A percentile compares a stretch with the other conserved stretches of the same genome.
Conservation (phyloP, 2,797 vertebrate genomes). For the Melopsittacus undulatus region DNA sequence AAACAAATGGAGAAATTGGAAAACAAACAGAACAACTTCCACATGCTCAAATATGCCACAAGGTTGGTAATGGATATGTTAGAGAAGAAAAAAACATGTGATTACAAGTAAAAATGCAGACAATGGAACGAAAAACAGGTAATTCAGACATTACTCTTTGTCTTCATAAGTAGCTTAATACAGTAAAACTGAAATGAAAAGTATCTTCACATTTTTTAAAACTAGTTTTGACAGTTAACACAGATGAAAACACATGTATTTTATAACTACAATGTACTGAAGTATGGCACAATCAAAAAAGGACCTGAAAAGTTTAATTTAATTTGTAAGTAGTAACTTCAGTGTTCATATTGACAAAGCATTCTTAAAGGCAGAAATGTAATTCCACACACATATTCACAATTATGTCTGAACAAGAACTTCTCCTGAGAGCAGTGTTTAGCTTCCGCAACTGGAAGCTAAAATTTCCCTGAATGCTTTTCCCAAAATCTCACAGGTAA, state of each 20-base stretch:
- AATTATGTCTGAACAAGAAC: neutral
- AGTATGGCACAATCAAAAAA: neutral
- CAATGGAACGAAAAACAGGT: neutral
- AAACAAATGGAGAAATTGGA: neutral
- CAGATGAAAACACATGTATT: accelerated
- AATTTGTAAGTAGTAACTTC: neutral
- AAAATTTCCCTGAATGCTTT: neutral
- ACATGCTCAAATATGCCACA: neutral
- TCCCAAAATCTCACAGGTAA: neutral
- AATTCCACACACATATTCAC: neutral
- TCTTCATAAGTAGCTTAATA: neutral
- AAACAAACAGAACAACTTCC: neutral
- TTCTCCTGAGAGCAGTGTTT: neutral
- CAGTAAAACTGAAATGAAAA: neutral
- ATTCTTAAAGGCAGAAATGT: neutral
- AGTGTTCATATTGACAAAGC: neutral
- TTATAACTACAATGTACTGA: neutral
- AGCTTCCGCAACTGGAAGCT: neutral
- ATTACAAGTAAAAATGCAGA: neutral
- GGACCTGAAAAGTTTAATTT: neutral
- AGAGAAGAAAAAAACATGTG: neutral
- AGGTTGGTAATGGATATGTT: neutral
- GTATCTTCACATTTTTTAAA: neutral
- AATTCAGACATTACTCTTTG: neutral
- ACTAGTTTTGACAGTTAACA: neutral